phyloP scores from a whole-genome alignment of 1,140 invertebrate genomes.

The Sarcophaga peregrina region DNA sequence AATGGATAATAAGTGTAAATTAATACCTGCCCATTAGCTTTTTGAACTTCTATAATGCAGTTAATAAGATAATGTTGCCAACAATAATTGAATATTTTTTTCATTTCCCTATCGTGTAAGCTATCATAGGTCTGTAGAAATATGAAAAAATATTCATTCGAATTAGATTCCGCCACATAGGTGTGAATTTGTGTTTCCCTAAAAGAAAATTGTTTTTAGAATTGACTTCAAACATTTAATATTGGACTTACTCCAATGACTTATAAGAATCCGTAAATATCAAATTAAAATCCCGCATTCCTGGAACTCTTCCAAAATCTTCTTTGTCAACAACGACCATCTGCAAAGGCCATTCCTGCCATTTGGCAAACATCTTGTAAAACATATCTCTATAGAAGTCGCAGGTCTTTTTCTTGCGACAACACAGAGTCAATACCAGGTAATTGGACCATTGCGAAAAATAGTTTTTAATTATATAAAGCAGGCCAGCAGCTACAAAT shows the following conservation, averaged over 20 bases:
- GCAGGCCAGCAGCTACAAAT: slow-evolving; percentile 53
- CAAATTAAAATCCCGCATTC: no score
- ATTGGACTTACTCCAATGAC: no score
- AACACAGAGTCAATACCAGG: slow-evolving; percentile 53
- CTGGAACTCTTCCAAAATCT: background rate
- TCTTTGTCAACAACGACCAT: slow-evolving; percentile 53
- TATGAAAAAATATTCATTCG: slow-evolving; percentile 6
- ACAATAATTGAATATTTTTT: slow-evolving; percentile 39
- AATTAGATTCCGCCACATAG: background rate
- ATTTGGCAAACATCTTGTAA: slow-evolving; percentile 52
- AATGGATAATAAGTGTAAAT: background rate
- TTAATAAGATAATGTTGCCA: slow-evolving; percentile 49
- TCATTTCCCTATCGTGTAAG: slow-evolving; percentile 39
- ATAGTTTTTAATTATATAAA: slow-evolving; percentile 55
- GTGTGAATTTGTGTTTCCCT: no score
- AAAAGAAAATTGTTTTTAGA: no score
- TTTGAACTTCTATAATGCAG: background rate
- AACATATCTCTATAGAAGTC: slow-evolving; percentile 61
- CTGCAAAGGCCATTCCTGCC: slow-evolving; percentile 55
- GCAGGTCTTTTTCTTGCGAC: slow-evolving; percentile 53
- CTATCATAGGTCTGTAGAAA: background rate
- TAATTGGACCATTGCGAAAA: slow-evolving; percentile 49
- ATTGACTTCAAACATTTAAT: no score
- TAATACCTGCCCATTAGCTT: background rate
- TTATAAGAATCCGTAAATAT: no score